Evolutionary conservation across 37 sponge, comb jelly and placozoan species (phyloP), one percentile per base, ranked within the genome.

Genomic region (Spongilla lacustris): DNA sequence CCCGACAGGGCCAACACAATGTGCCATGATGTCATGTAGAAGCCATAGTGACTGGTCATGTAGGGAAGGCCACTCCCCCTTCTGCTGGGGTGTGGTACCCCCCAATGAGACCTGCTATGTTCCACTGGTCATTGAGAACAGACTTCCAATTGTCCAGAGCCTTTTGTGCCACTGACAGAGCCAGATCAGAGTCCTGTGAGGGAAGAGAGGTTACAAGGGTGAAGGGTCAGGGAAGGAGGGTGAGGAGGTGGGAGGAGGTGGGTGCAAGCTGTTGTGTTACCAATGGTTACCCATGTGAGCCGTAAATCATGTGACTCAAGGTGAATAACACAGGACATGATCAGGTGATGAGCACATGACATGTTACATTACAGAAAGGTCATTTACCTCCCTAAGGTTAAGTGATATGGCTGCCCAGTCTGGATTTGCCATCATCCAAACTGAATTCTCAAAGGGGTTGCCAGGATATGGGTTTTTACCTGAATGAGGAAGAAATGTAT

Each of bases 1-100:
- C 81, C 81, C 29, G 81, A 67, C 37, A 81, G 81, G 10, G 31
- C 83, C 48, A 70, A 29, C n/a, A 82, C 73, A 12, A 82, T 36
- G 83, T 82, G 83, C 83, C 83, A 82, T 1, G 83, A 17, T 4
- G 83, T 71, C 83, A 82, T 71, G 83, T 48, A 82, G 73, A 29
- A 82, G 49, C 83, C 83, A 25, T 82, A 82, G 49, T 82, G 83
- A 29, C 83, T 82, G 46, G 83, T 82, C 58, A 71, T 41, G 49
- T 27, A 82, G 0, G 83, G 72, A 22, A 36, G 41, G n/a, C 69
- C 81, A 58, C 58, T 58, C 58, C 58, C 58, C 58, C 58, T 19
- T 58, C 58, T 17, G 4, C 19, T 6, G 58, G 58, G 22, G 80
- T 28, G 5, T 72, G 24, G 49, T 82, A 82, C 0, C 46, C 73